A percentile compares a stretch with the other conserved stretches of the same genome.
Evolutionary conservation across 2,797 vertebrate genomes (phyloP).

Genomic region (Halcyon smyrnensis): DNA sequence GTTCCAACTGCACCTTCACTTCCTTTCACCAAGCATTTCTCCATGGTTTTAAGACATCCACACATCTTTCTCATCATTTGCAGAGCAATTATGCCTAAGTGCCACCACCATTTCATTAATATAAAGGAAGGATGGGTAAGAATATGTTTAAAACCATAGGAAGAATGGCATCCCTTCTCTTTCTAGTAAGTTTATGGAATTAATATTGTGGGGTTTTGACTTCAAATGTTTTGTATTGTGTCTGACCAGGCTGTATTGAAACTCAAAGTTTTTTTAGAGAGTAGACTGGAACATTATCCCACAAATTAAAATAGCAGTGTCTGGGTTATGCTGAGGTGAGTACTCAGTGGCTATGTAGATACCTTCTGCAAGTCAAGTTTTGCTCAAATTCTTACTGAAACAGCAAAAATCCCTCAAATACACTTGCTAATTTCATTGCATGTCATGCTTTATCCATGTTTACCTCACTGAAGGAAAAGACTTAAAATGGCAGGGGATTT

Average conservation of each 20-base stretch:
- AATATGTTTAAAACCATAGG: background rate
- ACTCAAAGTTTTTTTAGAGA: background rate
- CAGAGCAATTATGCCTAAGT: background rate
- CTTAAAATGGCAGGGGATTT: background rate
- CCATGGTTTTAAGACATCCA: background rate
- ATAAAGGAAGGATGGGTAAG: background rate
- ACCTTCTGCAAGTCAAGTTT: background rate
- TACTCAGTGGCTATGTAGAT: background rate
- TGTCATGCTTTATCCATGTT: background rate
- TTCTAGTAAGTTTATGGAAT: background rate
- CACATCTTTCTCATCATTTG: background rate
- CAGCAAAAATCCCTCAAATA: background rate
- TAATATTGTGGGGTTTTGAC: background rate
- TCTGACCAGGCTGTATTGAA: background rate
- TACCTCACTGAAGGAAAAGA: background rate
- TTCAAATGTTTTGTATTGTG: background rate
- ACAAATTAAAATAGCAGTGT: background rate
- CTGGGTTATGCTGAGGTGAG: background rate
- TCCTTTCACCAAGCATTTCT: background rate
- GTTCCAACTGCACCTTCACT: background rate
- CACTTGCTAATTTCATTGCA: background rate
- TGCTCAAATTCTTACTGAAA: background rate
- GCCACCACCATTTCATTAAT: background rate
- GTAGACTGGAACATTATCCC: background rate
- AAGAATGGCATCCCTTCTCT: background rate